These are phyloP conservation scores for Andrena praecox DNA, from an alignment of 2,888 invertebrate species.

Conservation along the genomic window DNA sequence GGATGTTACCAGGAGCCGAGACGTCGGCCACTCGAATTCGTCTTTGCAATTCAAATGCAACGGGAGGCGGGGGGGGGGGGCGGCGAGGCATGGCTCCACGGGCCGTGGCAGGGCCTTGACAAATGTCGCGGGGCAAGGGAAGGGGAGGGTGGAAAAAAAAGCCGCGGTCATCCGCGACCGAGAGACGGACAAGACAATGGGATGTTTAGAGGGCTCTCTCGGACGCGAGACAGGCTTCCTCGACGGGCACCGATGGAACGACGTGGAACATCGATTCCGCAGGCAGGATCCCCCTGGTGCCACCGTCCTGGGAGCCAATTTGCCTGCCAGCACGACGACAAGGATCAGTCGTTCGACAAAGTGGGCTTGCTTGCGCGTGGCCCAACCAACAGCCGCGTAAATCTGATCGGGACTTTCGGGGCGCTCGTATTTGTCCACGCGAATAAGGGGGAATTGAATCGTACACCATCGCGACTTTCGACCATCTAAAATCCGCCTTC, in stretches of 20 bases:
- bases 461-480: background rate
- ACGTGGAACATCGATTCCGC: slow-evolving; percentile 59
- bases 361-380: slow-evolving; percentile 62
- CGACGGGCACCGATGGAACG: slow-evolving; percentile 41
- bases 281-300: slow-evolving; percentile 70
- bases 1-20: slow-evolving; percentile 42
- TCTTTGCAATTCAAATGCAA: slow-evolving; percentile 82
- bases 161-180: slow-evolving; percentile 62
- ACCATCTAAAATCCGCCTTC: background rate
- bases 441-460: background rate
- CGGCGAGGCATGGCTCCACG: slow-evolving; percentile 2
- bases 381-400: slow-evolving; percentile 45
- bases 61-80: background rate
- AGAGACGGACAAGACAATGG: slow-evolving; percentile 84
- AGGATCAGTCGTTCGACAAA: slow-evolving; percentile 73
- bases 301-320: slow-evolving; percentile 73
- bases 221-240: slow-evolving; percentile 75
- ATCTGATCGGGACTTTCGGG: slow-evolving; percentile 37
- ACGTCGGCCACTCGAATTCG: slow-evolving; percentile 61
- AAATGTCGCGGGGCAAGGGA: slow-evolving; percentile 77
- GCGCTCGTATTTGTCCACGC: background rate
- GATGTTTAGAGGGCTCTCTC: slow-evolving; percentile 81
- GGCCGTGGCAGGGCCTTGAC: slow-evolving; percentile 75
- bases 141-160: slow-evolving; percentile 63
- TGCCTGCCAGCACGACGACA: slow-evolving; percentile 76